Evolutionary conservation across 2,797 vertebrate genomes (phyloP).

Genomic region (Taenioides sp.): DNA sequence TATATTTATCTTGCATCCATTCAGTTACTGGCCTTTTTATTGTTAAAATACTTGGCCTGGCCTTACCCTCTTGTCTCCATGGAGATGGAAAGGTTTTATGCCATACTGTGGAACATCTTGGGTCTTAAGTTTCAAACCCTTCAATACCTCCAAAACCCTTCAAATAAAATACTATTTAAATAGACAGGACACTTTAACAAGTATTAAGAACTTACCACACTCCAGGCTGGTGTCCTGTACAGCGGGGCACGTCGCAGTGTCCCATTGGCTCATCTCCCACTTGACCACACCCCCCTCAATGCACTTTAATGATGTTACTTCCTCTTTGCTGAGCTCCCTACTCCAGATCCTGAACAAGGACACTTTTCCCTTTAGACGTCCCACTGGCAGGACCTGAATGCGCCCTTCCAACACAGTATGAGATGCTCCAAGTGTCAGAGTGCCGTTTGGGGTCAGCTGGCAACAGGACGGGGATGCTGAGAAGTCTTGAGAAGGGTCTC

Average conservation of each 20-base stretch:
- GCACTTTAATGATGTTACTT: slow-evolving; percentile 62
- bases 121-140: too few species aligned
- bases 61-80: too few species aligned
- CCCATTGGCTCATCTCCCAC: slow-evolving; percentile 72
- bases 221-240: slow-evolving; percentile 37
- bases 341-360: slow-evolving; percentile 79
- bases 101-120: too few species aligned
- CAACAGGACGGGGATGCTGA: not conserved
- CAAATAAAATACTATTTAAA: too few species aligned
- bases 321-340: slow-evolving; percentile 39
- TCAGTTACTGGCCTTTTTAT: too few species aligned
- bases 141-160: too few species aligned
- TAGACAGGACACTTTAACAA: not conserved
- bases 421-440: slow-evolving; percentile 68
- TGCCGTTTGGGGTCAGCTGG: slow-evolving; percentile 58
- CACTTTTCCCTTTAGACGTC: slow-evolving; percentile 48
- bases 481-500: not conserved
- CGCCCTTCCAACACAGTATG: slow-evolving; percentile 33
- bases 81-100: too few species aligned
- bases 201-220: slow-evolving; percentile 71
- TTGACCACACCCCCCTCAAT: slow-evolving; percentile 73
- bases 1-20: too few species aligned
- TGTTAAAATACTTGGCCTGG: too few species aligned
- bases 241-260: slow-evolving; percentile 28
- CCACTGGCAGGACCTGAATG: slow-evolving; percentile 3